Conservation (phyloP, 2,113 vertebrate species). For the Nymphicus hollandicus region DNA sequence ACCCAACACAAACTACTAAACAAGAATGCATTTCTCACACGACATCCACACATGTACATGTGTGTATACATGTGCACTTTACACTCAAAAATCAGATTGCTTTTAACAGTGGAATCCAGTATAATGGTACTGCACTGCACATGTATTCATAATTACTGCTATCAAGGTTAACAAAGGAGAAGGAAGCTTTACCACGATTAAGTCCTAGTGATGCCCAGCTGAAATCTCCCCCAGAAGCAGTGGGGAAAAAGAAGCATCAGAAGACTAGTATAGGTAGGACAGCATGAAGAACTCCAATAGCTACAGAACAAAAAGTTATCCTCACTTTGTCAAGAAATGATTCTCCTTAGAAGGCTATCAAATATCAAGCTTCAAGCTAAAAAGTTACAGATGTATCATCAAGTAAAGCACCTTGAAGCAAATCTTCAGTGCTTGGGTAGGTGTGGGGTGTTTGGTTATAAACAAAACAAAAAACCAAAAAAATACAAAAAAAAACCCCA, state of each 20-base stretch:
- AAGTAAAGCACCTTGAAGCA: not conserved
- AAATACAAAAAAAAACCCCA: not conserved
- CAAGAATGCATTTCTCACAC: not conserved
- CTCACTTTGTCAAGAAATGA: not conserved
- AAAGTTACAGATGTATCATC: not conserved
- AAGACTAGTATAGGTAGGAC: not conserved
- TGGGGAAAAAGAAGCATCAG: not conserved
- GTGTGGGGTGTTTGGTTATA: not conserved
- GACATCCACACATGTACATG: not conserved
- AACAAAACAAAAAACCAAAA: not conserved
- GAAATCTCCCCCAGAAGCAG: not conserved
- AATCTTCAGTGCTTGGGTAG: not conserved
- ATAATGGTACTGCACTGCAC: not conserved
- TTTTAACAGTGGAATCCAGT: not conserved
- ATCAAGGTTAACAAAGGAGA: not conserved
- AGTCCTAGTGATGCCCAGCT: not conserved
- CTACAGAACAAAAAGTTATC: not conserved
- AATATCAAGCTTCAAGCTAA: not conserved
- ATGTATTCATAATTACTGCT: not conserved
- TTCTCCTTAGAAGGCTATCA: not conserved
- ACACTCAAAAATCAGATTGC: not conserved
- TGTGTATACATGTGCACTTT: not conserved
- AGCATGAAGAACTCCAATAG: not conserved
- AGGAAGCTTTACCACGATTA: not conserved
- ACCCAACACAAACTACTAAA: not conserved